Base-by-base conservation (phyloP, 2,888 invertebrate species). In the Epicampocera succincta region DNA sequence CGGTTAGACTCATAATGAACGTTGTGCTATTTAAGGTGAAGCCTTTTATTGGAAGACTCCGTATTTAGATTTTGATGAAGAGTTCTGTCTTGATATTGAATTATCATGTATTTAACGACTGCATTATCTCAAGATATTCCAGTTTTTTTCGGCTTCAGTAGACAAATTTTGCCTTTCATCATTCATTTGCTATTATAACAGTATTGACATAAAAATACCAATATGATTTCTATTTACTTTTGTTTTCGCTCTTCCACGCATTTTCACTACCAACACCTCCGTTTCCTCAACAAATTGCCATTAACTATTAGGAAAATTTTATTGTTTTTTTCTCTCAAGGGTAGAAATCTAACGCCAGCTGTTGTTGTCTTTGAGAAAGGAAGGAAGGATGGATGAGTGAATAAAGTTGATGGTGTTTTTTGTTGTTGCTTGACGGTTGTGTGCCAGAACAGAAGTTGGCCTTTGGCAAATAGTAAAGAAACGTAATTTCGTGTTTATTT, bases 401-500 rank as follows among this genome's bases (percentile, higher is more conserved):
- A 33, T 33, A 8, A 33, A 33, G 33, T 33, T 33, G 33, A 9
- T 6, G 33, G 29, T 29, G 29, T 29, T 29, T 29, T 29, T 33
- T 25, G 25, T 25, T 25, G 25, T 25, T 25, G 25, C 5, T 33
- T 72, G 15, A 44, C 2, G 13, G 60, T 42, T 15, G 42, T n/a
- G 0, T 42, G 54, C n/a, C 15, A 46, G 17, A 17, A n/a, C 9
- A 21, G 9, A n/a, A 33, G 56, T 29, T 56, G 44, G 48, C 50
- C 46, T 21, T 73, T 19, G 60, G 54, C 29, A 48, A 65, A 66
- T 60, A 54, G 65, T 50, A 56, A 69, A 78, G 17, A 83, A 86
- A 88, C 87, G 87, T 88, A 87, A 87, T 88, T 89, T 86, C 83
- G 84, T 86, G 86, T 84, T 88, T 88, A 88, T 87, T 86, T 80